These are phyloP conservation scores for Formica aserva DNA, from an alignment of 2,888 invertebrate species.

Conservation along the genomic window DNA sequence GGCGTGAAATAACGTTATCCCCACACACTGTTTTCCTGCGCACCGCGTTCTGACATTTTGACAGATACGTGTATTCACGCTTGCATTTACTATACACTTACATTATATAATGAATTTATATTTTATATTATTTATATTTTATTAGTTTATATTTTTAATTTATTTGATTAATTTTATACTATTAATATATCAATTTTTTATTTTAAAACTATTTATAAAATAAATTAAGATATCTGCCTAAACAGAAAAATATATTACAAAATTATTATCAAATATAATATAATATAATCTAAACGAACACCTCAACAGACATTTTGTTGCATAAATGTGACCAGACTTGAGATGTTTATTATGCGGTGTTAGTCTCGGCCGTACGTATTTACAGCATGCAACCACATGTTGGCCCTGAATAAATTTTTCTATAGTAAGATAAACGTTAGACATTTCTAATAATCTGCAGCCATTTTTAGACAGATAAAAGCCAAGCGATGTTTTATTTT, in stretches of 20 bases:
- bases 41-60: not conserved
- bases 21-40: conserved; percentile 37
- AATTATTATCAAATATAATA: not conserved
- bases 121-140: too few relatives aligned
- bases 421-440: not conserved
- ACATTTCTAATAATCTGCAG: not conserved
- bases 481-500: not conserved
- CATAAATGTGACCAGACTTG: not conserved
- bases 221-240: not conserved
- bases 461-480: not conserved
- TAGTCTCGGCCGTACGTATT: not conserved
- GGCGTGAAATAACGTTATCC: conserved; percentile 73
- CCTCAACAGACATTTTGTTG: not conserved
- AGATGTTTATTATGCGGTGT: not conserved
- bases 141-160: too few relatives aligned
- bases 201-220: not conserved
- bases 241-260: not conserved
- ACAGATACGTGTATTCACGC: not conserved
- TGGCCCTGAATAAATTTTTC: not conserved
- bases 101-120: too few relatives aligned
- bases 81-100: not conserved
- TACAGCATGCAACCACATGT: not conserved
- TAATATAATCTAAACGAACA: not conserved
- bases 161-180: too few relatives aligned
- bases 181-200: not conserved